Evolutionary conservation across 37 sponge, comb jelly and placozoan genomes (phyloP).

Genomic region (Eunapius fragilis): DNA sequence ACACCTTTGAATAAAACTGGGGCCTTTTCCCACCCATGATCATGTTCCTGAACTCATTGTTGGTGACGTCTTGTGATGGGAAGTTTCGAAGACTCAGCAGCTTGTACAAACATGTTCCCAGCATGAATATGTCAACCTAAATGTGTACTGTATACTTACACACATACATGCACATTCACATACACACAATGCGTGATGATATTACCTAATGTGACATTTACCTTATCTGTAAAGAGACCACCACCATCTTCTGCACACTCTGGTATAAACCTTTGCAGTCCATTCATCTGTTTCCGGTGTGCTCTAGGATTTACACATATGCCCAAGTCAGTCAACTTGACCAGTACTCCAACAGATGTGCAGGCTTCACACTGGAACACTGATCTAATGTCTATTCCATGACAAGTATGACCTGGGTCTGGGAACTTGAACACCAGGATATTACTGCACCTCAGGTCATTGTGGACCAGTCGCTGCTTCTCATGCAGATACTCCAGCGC

Average conservation of each 20-base stretch:
- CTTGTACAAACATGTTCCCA: conserved; percentile 64
- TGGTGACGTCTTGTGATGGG: conserved; percentile 23
- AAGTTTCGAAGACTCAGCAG: conserved; percentile 39
- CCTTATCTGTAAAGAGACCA: neutral
- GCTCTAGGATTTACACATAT: conserved; percentile 52
- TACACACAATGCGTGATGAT: neutral
- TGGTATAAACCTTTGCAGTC: conserved; percentile 39
- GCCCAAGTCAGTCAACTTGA: conserved; percentile 69
- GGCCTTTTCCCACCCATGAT: conserved; percentile 38
- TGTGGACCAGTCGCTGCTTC: conserved; percentile 46
- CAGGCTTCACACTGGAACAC: neutral
- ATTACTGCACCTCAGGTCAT: conserved; percentile 57
- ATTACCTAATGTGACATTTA: too few species aligned
- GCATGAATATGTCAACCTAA: conserved; percentile 62
- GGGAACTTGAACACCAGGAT: conserved; percentile 66
- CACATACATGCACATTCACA: neutral
- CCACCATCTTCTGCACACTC: conserved; percentile 25
- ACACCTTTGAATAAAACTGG: too few species aligned
- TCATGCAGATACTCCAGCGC: conserved; percentile 57
- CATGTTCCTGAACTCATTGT: conserved; percentile 41
- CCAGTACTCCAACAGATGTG: conserved; percentile 11
- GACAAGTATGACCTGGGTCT: conserved; percentile 26
- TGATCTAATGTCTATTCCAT: neutral
- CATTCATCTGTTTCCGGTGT: neutral
- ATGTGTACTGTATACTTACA: neutral